A percentile compares a stretch with the other conserved stretches of the same genome.
Evolutionary conservation across 2,113 vertebrate genomes (phyloP).

Genomic region (Xiphorhynchus elegans): DNA sequence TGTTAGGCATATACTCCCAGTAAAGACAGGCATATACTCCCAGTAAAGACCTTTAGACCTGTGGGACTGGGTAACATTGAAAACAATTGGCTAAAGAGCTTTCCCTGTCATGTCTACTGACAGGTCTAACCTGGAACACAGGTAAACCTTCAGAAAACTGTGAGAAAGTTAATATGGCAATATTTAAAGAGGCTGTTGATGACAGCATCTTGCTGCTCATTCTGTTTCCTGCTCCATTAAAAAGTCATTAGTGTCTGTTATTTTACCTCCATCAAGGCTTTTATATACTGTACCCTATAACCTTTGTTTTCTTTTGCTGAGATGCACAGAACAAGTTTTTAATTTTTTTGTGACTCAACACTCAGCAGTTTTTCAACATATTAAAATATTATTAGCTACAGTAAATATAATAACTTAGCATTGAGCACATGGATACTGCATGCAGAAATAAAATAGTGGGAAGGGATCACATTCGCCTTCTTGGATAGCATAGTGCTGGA

Average conservation of each 20-base stretch:
- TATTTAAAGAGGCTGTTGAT: background rate
- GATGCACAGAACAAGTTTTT: background rate
- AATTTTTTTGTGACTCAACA: background rate
- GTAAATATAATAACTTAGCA: background rate
- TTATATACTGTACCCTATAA: background rate
- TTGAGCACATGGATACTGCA: background rate
- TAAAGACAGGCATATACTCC: background rate
- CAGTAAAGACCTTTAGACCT: background rate
- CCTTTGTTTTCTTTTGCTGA: background rate
- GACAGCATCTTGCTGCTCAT: background rate
- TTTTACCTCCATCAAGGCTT: background rate
- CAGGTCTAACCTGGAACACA: background rate
- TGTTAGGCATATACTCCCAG: background rate
- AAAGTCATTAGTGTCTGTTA: background rate
- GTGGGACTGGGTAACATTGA: background rate
- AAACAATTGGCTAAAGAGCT: background rate
- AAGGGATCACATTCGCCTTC: background rate
- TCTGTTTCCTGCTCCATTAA: background rate
- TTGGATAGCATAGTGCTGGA: background rate
- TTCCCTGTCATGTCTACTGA: background rate
- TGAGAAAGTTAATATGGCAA: background rate
- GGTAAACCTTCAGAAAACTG: background rate
- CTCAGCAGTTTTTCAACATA: background rate
- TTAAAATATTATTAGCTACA: background rate
- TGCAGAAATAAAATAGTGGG: background rate